These are phyloP conservation scores for Platycnemis pennipes DNA, from an alignment of 2,888 invertebrate genomes.

Conservation along the genomic window DNA sequence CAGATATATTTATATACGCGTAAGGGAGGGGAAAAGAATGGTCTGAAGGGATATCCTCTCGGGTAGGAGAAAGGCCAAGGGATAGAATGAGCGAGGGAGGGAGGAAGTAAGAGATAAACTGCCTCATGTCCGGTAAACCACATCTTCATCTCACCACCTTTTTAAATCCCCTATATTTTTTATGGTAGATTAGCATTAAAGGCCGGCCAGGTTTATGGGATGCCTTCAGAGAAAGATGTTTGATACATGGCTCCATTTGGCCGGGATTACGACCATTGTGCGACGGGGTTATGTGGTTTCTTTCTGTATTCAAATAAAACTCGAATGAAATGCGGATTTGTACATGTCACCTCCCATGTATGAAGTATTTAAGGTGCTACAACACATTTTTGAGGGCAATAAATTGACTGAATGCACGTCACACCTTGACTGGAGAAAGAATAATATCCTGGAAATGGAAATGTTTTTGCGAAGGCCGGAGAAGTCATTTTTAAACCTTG, in stretches of 20 bases:
- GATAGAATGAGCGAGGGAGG: neutral
- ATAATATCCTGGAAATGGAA: neutral
- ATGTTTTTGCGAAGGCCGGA: conserved; percentile 23
- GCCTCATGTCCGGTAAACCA: conserved; percentile 44
- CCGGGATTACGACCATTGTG: conserved; percentile 12
- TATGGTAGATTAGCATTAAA: conserved; percentile 31
- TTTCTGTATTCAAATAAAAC: conserved; percentile 39
- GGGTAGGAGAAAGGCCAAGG: conserved; percentile 70
- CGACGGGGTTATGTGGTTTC: conserved; percentile 3
- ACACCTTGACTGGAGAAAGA: neutral
- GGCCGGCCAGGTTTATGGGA: conserved; percentile 22
- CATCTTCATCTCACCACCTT: conserved; percentile 46
- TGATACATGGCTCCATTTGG: conserved; percentile 24
- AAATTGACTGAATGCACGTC: neutral
- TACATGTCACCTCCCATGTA: neutral
- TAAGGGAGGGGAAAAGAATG: neutral
- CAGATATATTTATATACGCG: conserved; percentile 26
- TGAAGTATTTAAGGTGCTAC: conserved; percentile 3
- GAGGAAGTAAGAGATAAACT: conserved; percentile 20
- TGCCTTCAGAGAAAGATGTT: conserved; percentile 27
- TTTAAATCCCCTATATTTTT: conserved; percentile 40
- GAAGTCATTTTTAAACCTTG: neutral
- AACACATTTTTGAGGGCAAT: conserved; percentile 11
- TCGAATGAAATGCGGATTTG: conserved; percentile 27
- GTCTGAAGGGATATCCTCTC: conserved; percentile 70